Conservation (phyloP, 2,113 vertebrate species). For the Rallus limicola region DNA sequence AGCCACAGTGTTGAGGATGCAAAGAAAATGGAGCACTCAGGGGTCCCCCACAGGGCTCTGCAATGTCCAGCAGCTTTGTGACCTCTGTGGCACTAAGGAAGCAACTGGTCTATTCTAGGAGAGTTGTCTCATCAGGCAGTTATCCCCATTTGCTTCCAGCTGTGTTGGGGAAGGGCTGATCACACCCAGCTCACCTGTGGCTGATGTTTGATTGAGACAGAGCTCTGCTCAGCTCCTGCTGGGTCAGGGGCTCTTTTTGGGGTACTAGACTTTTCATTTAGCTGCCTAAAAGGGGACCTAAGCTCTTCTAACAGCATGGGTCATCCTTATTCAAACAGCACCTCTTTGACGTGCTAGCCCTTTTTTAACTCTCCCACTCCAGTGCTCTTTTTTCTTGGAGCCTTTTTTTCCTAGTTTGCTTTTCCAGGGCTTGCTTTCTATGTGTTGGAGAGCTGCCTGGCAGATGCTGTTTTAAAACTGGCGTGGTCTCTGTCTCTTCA, state of each 20-base stretch:
- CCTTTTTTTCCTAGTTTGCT: conserved; percentile 1
- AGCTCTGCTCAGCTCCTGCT: neutral
- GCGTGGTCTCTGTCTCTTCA: neutral
- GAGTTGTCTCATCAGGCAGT: neutral
- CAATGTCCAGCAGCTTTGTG: neutral
- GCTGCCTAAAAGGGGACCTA: neutral
- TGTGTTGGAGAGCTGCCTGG: neutral
- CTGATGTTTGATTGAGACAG: neutral
- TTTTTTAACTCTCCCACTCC: neutral
- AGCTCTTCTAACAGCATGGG: neutral
- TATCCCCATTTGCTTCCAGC: neutral
- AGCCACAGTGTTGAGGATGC: neutral
- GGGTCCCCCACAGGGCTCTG: neutral
- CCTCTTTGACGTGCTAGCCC: neutral
- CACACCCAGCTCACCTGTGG: neutral
- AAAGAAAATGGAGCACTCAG: neutral
- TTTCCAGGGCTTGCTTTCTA: neutral
- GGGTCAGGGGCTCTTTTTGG: neutral
- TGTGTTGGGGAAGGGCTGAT: neutral
- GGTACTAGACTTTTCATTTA: neutral
- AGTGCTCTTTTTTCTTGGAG: neutral
- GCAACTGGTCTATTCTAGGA: neutral
- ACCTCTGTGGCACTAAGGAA: neutral
- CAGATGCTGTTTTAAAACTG: neutral
- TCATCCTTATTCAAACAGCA: neutral